Base-by-base conservation (phyloP, 2,797 vertebrate species). In the Calcarius lapponicus region DNA sequence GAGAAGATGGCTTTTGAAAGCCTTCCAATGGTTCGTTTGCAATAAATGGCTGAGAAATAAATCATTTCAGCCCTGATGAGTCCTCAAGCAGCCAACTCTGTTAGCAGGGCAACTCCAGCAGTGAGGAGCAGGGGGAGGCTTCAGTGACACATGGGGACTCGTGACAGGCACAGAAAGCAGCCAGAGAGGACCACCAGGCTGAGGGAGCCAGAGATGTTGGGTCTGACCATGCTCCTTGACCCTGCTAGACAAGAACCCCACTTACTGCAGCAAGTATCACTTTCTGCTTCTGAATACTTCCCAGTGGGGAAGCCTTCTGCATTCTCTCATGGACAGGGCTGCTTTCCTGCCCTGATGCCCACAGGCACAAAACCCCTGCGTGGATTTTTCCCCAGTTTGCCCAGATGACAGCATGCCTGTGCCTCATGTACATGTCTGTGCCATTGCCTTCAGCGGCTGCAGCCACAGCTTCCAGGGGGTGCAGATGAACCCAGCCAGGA, bases 1-100 rank as follows among this genome's bases (percentile, higher is more conserved):
- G 74, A 94, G 57, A 92, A 93, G 90, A 94, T 69, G 61, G 83
- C 91, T 96, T 93, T 94, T 96, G 95, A 93, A 90, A 95, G 47
- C 57, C 48, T 94, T 96, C 91, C 94, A 96, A 22, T 50, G 70
- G 71, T 54, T 95, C 90, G 54, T 94, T 93, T 91, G 80, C 88
- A 95, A n/a, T 73, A 91, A 94, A 86, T 56, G 38, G 47, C 87
- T 88, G 72, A 85, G 90, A 70, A 88, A 94, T 96, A 96, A 95
- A 95, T 96, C 78, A 92, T 91, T 86, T 87, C 94, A 96, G 86
- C 81, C 84, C 81, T 61, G 81, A 61, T 65, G 86, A 93, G 74
- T 80, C 91, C 86, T 84, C 53, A 51, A 88, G 83, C 88, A 94
- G 80, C 74, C 83, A 94, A 36, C 26, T 70, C 80, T 75, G 64